Evolutionary conservation across 92 coral and sea anemone species (phyloP).

Genomic region (Palythoa heliodiscus): DNA sequence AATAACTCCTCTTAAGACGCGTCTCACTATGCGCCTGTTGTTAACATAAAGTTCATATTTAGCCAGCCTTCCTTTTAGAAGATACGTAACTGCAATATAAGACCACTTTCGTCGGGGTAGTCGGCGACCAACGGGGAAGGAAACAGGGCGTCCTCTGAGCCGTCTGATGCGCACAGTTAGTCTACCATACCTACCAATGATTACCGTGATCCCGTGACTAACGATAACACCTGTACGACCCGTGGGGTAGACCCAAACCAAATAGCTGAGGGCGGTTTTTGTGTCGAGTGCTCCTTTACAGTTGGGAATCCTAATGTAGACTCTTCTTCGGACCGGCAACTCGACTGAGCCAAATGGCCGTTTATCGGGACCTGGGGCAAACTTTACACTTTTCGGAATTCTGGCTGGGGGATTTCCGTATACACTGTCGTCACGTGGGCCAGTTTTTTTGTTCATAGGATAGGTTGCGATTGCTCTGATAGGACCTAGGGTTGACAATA

Average conservation of each 20-base stretch:
- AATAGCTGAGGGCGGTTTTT: conserved; percentile 53
- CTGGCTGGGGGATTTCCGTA: conserved; percentile 58
- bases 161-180: conserved; percentile 54
- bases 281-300: conserved; percentile 68
- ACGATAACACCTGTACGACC: conserved; percentile 71
- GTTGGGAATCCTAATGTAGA: conserved; percentile 70
- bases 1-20: conserved; percentile 47
- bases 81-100: conserved; percentile 69
- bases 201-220: conserved; percentile 44
- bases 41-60: conserved; percentile 62
- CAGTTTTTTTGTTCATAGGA: conserved; percentile 60
- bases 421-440: conserved; percentile 60
- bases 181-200: conserved; percentile 19
- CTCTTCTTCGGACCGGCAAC: conserved; percentile 57
- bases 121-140: conserved; percentile 17
- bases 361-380: conserved; percentile 71
- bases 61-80: conserved; percentile 41
- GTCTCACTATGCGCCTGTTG: conserved; percentile 47
- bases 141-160: conserved; percentile 29
- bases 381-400: conserved; percentile 37
- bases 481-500: conserved; percentile 41
- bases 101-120: conserved; percentile 59
- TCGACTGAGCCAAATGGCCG: conserved; percentile 61
- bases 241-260: conserved; percentile 64
- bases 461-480: conserved; percentile 66